phyloP scores from a whole-genome alignment of 2,888 invertebrate genomes.

The Tetragonisca angustula region DNA sequence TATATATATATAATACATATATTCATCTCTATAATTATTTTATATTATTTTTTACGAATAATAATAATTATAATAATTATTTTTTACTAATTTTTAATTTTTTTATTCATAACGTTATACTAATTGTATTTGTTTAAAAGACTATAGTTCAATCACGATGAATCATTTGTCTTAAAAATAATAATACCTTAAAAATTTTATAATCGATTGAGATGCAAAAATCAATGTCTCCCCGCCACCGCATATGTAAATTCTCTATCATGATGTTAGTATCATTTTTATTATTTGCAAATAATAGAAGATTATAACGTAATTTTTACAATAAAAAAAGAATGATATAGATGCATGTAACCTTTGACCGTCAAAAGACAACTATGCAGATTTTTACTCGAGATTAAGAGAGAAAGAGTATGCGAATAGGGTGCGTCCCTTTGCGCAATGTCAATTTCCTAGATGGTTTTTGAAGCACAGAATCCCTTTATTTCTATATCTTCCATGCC shows the following conservation, averaged over 20 bases:
- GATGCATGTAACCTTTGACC: constrained; percentile 36
- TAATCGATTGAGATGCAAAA: neutral
- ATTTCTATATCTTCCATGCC: constrained; percentile 68
- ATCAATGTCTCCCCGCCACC: neutral
- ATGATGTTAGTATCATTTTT: neutral
- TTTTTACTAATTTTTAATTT: neutral
- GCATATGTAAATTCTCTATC: neutral
- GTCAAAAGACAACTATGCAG: constrained; percentile 50
- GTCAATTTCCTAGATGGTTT: constrained; percentile 80
- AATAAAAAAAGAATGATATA: neutral
- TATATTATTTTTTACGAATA: no score
- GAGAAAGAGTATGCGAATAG: constrained; percentile 65
- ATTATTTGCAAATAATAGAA: neutral
- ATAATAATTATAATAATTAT: neutral
- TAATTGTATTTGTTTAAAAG: neutral
- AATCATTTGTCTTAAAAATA: neutral
- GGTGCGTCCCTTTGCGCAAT: constrained; percentile 76
- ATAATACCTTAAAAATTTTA: neutral
- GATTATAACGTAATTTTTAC: constrained; percentile 34
- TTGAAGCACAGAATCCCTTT: constrained; percentile 63
- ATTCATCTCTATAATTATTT: neutral
- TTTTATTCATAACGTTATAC: no score
- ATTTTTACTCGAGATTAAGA: constrained; percentile 68
- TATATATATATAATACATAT: neutral
- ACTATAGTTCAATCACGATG: neutral